Evolutionary conservation across 1,140 invertebrate genomes (phyloP).

Genomic region (Zaprionus nigranus): DNA sequence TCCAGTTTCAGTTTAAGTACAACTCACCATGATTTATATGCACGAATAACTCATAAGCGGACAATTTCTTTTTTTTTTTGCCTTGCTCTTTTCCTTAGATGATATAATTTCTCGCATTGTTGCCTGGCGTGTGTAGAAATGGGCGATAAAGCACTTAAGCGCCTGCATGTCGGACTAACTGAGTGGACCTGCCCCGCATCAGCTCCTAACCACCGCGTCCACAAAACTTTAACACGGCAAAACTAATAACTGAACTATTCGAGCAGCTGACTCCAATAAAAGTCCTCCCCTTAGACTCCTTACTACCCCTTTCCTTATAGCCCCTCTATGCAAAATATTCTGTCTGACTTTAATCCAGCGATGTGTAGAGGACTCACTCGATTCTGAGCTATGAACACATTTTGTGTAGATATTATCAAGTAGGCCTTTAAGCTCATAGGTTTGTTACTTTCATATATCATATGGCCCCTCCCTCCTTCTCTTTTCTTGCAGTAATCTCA

Average conservation of each 20-base stretch:
- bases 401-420: neutral
- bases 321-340: neutral
- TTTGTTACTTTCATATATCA: too few relatives aligned
- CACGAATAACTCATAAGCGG: slow-evolving; percentile 37
- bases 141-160: slow-evolving; percentile 60
- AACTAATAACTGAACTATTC: slow-evolving; percentile 40
- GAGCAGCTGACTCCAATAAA: slow-evolving; percentile 3
- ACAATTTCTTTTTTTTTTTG: slow-evolving; percentile 13
- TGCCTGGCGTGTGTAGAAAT: slow-evolving; percentile 38
- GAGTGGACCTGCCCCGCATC: neutral
- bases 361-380: neutral
- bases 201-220: neutral
- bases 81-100: neutral
- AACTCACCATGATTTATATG: slow-evolving; percentile 43
- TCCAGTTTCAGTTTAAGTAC: neutral
- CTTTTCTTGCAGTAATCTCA: too few relatives aligned
- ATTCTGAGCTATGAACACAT: too few relatives aligned
- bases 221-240: slow-evolving; percentile 18
- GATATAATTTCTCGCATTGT: slow-evolving; percentile 32
- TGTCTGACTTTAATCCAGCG: neutral
- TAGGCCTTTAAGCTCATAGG: neutral
- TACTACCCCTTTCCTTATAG: neutral
- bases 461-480: too few relatives aligned
- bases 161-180: slow-evolving; percentile 5
- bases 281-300: neutral